These are phyloP conservation scores for Labeo rohita DNA, from an alignment of 2,113 vertebrate genomes.

Conservation along the genomic window DNA sequence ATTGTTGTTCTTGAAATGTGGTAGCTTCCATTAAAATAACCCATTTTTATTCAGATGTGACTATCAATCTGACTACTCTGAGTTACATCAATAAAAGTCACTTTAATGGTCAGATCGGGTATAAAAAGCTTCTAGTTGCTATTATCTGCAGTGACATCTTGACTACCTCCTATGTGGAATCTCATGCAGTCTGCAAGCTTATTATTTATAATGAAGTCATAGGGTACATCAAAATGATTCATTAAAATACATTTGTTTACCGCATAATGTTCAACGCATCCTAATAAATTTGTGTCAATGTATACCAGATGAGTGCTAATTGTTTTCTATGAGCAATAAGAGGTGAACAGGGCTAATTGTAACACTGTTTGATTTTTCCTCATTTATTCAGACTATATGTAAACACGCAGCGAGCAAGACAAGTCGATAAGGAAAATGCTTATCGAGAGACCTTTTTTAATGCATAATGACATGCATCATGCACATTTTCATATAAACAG, in stretches of 20 bases:
- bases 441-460: background rate
- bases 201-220: background rate
- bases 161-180: background rate
- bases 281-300: background rate
- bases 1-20: background rate
- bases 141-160: background rate
- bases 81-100: background rate
- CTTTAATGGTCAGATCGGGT: background rate
- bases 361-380: background rate
- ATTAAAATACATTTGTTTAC: conserved; percentile 2
- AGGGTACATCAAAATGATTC: background rate
- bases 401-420: background rate
- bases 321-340: background rate
- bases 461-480: background rate
- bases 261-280: background rate
- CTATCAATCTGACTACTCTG: background rate
- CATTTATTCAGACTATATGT: background rate
- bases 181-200: background rate
- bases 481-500: background rate
- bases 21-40: background rate
- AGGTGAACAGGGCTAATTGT: background rate
- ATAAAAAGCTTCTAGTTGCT: background rate
- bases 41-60: background rate
- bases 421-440: background rate
- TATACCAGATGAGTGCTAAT: background rate